Percentiles rank a stretch among this genome's conserved stretches.
Evolutionary conservation across 1,140 invertebrate genomes (phyloP).

Genomic region (Tetranychus urticae): DNA sequence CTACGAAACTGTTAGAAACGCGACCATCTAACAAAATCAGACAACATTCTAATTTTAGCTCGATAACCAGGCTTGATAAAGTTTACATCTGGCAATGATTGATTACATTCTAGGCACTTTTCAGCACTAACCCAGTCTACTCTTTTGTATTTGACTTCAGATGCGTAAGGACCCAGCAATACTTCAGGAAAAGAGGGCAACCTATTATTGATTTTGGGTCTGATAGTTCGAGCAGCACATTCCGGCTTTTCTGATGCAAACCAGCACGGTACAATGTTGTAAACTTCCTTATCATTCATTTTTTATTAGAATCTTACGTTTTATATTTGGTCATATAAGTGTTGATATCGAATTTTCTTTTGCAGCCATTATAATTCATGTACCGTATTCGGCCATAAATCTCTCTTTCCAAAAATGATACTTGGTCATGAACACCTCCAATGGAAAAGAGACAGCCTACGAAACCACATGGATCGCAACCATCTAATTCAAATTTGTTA

Average conservation of each 20-base stretch:
- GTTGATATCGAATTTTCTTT: constrained; percentile 59
- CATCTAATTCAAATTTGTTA: constrained; percentile 65
- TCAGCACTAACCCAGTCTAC: constrained; percentile 45
- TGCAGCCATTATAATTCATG: constrained; percentile 74
- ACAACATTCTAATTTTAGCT: constrained; percentile 36
- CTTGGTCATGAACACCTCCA: constrained; percentile 70
- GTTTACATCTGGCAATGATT: constrained; percentile 37
- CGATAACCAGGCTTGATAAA: constrained; percentile 50
- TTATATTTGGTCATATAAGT: constrained; percentile 25
- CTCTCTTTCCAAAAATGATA: constrained; percentile 46
- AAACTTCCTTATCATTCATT: too few species aligned
- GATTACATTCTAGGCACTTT: constrained; percentile 32
- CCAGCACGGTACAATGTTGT: constrained; percentile 70
- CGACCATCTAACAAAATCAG: constrained; percentile 44
- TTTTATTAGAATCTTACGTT: not conserved
- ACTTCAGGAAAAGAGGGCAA: constrained; percentile 55
- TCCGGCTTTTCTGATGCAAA: constrained; percentile 61
- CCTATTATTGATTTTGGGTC: constrained; percentile 58
- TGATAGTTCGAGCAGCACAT: constrained; percentile 59
- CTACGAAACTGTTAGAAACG: too few species aligned
- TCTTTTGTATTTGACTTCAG: constrained; percentile 15
- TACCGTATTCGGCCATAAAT: constrained; percentile 74
- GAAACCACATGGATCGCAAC: constrained; percentile 67
- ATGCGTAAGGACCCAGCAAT: constrained; percentile 40
- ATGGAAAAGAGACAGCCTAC: constrained; percentile 72